Conservation (phyloP, 2,797 vertebrate species). For the Sarcoramphus papa region DNA sequence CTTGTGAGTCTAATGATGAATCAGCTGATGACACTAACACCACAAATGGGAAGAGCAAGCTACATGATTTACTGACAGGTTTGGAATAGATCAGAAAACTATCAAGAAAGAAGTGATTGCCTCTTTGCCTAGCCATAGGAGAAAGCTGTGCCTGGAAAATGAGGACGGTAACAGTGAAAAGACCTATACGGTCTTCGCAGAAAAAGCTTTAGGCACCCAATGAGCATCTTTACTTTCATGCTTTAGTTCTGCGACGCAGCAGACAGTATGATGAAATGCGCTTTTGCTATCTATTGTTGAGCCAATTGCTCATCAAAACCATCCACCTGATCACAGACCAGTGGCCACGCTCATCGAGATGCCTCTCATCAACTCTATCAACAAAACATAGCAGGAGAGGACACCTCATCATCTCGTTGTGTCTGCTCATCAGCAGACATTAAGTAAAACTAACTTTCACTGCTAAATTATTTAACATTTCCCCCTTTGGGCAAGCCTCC, state of each 20-base stretch:
- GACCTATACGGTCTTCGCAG: neutral
- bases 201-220: neutral
- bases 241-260: neutral
- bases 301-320: neutral
- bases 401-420: neutral
- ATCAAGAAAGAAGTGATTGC: neutral
- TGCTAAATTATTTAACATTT: neutral
- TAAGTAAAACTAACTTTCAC: neutral
- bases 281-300: neutral
- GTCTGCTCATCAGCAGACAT: neutral
- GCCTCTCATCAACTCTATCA: neutral
- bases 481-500: neutral
- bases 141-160: neutral
- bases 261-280: neutral
- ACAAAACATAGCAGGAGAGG: neutral
- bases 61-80: neutral
- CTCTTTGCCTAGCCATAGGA: neutral
- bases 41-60: neutral
- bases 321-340: neutral
- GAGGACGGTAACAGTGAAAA: neutral
- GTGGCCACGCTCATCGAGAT: rapidly evolving
- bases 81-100: neutral
- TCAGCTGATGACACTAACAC: neutral
- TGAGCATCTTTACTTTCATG: neutral
- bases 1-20: neutral